A percentile compares a stretch with the other conserved stretches of the same genome.
Evolutionary conservation across 2,888 invertebrate genomes (phyloP).

Genomic region (Petrophora chlorosata): DNA sequence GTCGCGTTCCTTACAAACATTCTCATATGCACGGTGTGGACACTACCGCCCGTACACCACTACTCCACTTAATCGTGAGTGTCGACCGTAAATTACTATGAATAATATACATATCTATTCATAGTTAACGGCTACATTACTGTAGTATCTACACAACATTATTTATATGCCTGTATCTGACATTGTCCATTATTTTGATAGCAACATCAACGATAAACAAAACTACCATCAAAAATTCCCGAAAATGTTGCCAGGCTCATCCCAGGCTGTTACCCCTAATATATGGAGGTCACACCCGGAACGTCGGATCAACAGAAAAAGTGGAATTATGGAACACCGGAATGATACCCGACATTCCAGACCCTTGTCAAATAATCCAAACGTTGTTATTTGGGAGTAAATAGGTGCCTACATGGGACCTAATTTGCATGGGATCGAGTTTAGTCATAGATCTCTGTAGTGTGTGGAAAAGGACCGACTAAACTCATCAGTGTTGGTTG

Average conservation of each 20-base stretch:
- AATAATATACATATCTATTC: no score
- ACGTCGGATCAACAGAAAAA: slow-evolving; percentile 55
- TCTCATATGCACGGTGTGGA: no score
- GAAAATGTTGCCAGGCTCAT: slow-evolving; percentile 24
- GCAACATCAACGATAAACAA: not conserved
- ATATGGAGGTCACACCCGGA: slow-evolving; percentile 59
- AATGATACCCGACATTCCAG: slow-evolving; percentile 56
- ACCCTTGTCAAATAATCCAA: slow-evolving; percentile 63
- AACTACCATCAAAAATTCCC: slow-evolving; percentile 17
- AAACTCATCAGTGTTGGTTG: not conserved
- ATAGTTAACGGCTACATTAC: no score
- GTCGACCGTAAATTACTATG: no score
- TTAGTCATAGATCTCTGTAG: slow-evolving; percentile 14
- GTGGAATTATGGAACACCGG: slow-evolving; percentile 60
- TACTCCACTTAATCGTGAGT: no score
- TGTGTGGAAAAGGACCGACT: not conserved
- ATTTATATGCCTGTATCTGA: no score
- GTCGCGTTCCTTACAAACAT: no score
- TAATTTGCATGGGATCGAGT: slow-evolving; percentile 53
- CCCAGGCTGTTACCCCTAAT: slow-evolving; percentile 44
- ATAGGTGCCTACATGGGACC: slow-evolving; percentile 46
- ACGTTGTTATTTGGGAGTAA: slow-evolving; percentile 56
- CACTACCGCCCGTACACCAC: no score
- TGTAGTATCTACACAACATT: no score
- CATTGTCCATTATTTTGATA: no score